Base-by-base conservation (phyloP, 2,888 invertebrate species). In the Drosophila neutralis region DNA sequence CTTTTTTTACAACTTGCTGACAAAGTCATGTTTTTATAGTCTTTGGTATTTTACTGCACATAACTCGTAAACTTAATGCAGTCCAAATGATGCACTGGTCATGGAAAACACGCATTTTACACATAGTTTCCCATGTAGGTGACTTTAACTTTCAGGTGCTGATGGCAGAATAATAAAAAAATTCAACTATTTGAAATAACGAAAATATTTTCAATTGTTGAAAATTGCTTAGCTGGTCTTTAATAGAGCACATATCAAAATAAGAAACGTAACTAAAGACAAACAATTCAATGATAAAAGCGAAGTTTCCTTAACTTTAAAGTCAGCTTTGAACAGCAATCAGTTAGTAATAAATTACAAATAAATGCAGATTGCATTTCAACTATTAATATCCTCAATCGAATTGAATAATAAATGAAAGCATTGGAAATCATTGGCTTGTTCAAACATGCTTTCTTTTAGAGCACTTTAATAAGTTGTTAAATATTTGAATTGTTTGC, bases 1-100 rank as follows among this genome's bases (percentile, higher is more conserved):
- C 72, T 78, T 88, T 74, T 60, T 78, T 53, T 69, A 69, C 86
- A 87, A 77, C 74, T 77, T 66, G 77, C 83, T 64, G 76, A 78
- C 78, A 78, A 78, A 80, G 78, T 78, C 67, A 21, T 57, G 15
- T 48, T 69, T 65, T 61, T 76, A 78, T 59, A 52, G 69, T 74
- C 38, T 52, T 69, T 42, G 29, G 27, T 31, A 58, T 36, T 66
- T 65, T 48, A 65, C 51, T 63, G 75, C 77, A 79, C 57, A 58
- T 52, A 64, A 67, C 63, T 76, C 67, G 52, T 76, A 80, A 76
- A 68, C 62, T 65, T 62, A 80, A 80, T 71, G 59, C 76, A 80
- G 58, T 71, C 42, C 48, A 64, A 69, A 65, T 73, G 36, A 68
- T 54, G 58, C 52, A 18, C 7, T 21, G 11, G 24, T 40, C 45